These are phyloP conservation scores for Rhingia campestris DNA, from an alignment of 2,888 invertebrate species.

Conservation along the genomic window DNA sequence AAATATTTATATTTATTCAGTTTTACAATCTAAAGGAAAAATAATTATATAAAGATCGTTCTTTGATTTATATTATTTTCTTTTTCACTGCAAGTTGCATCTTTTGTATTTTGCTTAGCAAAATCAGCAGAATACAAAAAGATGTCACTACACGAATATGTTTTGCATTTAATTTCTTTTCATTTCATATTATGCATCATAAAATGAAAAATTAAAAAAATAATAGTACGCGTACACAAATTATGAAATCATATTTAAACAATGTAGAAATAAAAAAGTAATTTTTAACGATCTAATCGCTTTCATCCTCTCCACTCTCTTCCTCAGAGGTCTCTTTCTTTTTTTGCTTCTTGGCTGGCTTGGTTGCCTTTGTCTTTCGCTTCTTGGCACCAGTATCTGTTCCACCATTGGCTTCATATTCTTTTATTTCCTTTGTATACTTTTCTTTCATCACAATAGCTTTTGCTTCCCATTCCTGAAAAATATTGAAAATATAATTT, in stretches of 20 bases:
- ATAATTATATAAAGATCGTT: constrained; percentile 48
- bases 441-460: constrained; percentile 94
- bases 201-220: constrained; percentile 37
- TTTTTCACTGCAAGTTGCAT: constrained; percentile 20
- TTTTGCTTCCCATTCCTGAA: constrained; percentile 94
- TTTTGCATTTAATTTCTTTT: constrained; percentile 26
- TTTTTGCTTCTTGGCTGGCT: constrained; percentile 83
- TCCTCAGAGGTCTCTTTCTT: constrained; percentile 87
- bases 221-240: constrained; percentile 53
- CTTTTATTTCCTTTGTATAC: constrained; percentile 94
- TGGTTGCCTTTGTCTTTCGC: constrained; percentile 84
- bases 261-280: constrained; percentile 57
- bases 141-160: constrained; percentile 51
- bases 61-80: constrained; percentile 22
- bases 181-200: constrained; percentile 18
- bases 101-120: constrained; percentile 52
- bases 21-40: constrained; percentile 64
- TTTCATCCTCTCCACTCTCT: constrained; percentile 86
- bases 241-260: constrained; percentile 64
- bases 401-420: constrained; percentile 92
- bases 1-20: constrained; percentile 61
- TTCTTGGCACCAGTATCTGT: constrained; percentile 85
- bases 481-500: constrained; percentile 13
- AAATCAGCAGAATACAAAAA: constrained; percentile 41
- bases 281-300: constrained; percentile 84